Evolutionary conservation across 2,113 vertebrate species (phyloP), one percentile per base, ranked within the genome.

Genomic region (Galemys pyrenaicus): DNA sequence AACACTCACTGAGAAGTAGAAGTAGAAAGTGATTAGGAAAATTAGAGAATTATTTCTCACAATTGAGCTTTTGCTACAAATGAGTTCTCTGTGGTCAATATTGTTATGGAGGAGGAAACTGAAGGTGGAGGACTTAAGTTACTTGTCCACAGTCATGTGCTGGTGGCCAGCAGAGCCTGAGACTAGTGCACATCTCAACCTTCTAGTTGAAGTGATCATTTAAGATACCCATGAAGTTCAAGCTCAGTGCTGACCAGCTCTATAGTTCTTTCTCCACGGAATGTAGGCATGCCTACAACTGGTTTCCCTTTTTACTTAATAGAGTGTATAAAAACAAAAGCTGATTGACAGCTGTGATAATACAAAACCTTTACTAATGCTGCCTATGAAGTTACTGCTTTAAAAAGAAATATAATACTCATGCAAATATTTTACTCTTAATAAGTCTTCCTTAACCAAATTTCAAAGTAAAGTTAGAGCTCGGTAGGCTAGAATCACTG

Each of bases 271-370:
- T 24, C 19, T 37, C 44, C 30, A 3, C 6, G 35, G 58, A 82
- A 3, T 3, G 4, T 20, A 28, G 16, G 64, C 3, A 11, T 82
- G 15, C 9, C 37, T 78, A 35, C n/a, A 87, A 46, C 2, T 15
- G 4, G 9, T 74, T 94, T 77, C 80, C 84, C 11, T 84, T 81
- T 95, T 88, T 79, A 51, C 24, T 68, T 78, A 81, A 87, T 2
- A 71, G 60, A 32, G 26, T 30, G 9, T 10, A 28, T 64, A 54
- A 68, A 7, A 94, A 37, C 6, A 71, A 24, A 84, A 85, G 22
- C 20, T 91, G 19, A 88, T 7, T 28, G n/a, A 68, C 22, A 74
- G 37, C 8, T 64, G 1, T 46, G 67, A 78, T 60, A 49, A 93
- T 68, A 24, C 7, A 79, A 79, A 94, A 60, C 3, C 3, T 86